Conservation (phyloP, 2,888 invertebrate species). For the Steromphala cineraria region DNA sequence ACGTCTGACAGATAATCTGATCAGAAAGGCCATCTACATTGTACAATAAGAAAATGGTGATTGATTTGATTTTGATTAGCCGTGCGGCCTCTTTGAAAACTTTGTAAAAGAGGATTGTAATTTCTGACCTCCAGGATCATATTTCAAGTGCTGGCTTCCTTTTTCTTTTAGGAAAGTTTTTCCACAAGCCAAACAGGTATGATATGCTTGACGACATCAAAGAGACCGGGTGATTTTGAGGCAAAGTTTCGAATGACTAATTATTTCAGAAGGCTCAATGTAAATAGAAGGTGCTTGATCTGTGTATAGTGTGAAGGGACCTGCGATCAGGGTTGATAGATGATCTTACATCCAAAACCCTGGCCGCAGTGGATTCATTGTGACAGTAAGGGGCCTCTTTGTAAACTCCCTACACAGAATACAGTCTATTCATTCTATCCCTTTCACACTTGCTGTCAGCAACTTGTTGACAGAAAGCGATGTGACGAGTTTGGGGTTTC, state of each 20-base stretch:
- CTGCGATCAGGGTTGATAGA: neutral
- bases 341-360: neutral
- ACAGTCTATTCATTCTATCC: too few species aligned
- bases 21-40: too few species aligned
- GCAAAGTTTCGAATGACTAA: neutral
- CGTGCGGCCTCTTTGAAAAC: neutral
- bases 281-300: neutral
- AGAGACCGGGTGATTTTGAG: neutral
- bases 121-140: too few species aligned
- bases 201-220: constrained; percentile 3
- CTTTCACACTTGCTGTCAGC: too few species aligned
- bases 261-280: neutral
- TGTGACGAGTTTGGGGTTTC: too few species aligned
- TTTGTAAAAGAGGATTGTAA: neutral
- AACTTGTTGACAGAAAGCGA: too few species aligned
- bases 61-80: neutral
- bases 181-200: neutral
- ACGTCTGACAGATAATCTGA: too few species aligned
- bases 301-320: neutral
- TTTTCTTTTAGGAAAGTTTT: too few species aligned
- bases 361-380: too few species aligned
- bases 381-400: too few species aligned
- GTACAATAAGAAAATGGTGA: neutral
- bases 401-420: too few species aligned
- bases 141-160: too few species aligned